Evolutionary conservation across 2,888 invertebrate genomes (phyloP).

Genomic region (Aphidius colemani): DNA sequence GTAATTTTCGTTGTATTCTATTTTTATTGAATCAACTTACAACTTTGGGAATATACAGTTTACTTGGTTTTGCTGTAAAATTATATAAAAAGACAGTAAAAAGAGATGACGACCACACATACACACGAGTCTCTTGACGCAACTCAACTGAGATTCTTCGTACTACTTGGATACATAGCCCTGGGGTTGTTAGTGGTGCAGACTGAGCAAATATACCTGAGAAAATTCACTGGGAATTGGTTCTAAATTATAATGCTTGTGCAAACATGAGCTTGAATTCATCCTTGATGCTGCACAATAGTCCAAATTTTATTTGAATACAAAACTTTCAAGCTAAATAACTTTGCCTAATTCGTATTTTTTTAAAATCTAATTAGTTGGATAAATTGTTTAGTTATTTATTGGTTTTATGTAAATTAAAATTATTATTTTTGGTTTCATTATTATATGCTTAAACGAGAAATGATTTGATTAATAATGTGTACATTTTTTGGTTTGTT

Average conservation of each 20-base stretch:
- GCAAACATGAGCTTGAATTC: constrained; percentile 19
- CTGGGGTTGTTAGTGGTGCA: constrained; percentile 31
- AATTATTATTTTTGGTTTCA: constrained; percentile 1
- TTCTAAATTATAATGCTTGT: constrained; percentile 31
- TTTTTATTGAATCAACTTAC: constrained; percentile 3
- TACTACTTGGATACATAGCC: constrained; percentile 25
- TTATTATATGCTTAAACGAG: neutral
- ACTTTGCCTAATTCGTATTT: neutral
- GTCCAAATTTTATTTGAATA: neutral
- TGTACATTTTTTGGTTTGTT: constrained; percentile 36
- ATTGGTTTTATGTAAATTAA: neutral
- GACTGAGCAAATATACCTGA: constrained; percentile 26
- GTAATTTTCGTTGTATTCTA: constrained; percentile 41
- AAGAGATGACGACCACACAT: neutral
- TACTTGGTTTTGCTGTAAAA: constrained; percentile 13
- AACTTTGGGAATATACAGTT: constrained; percentile 2
- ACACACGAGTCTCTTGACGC: constrained; percentile 15
- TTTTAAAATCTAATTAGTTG: constrained; percentile 3
- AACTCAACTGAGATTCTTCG: constrained; percentile 28
- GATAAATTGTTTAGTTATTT: neutral
- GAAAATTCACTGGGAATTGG: constrained; percentile 26
- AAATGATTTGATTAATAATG: neutral
- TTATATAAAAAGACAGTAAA: constrained; percentile 6
- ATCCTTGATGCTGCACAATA: too few species aligned
- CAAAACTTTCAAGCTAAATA: constrained; percentile 12